These are phyloP conservation scores for Blastobasis adustella DNA, from an alignment of 2,888 invertebrate genomes.

Conservation along the genomic window DNA sequence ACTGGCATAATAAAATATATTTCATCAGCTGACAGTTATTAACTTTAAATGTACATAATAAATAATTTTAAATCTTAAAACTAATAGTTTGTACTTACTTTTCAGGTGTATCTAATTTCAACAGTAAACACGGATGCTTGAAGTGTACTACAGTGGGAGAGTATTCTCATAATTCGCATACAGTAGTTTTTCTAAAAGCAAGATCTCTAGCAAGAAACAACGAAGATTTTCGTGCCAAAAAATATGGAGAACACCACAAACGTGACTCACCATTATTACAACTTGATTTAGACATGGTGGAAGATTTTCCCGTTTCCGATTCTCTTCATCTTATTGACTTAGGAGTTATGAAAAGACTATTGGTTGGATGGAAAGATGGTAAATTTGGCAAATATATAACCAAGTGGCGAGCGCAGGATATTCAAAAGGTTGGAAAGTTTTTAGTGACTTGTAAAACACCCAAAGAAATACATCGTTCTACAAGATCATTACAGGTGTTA, in stretches of 20 bases:
- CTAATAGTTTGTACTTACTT: slow-evolving; percentile 1
- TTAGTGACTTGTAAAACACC: slow-evolving; percentile 2
- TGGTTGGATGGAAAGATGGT: slow-evolving; percentile 17
- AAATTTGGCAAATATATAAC: slow-evolving; percentile 14
- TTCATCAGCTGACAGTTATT: no score
- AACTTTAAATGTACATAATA: background rate
- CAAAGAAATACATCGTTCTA: slow-evolving; percentile 6
- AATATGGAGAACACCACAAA: slow-evolving; percentile 19
- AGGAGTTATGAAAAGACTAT: slow-evolving; percentile 18
- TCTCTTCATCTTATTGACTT: slow-evolving; percentile 21
- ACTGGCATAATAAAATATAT: no score
- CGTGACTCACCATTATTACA: slow-evolving; percentile 14
- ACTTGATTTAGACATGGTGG: slow-evolving; percentile 19
- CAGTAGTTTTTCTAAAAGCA: slow-evolving; percentile 6
- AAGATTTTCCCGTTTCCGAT: slow-evolving; percentile 20
- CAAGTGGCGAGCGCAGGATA: slow-evolving; percentile 14
- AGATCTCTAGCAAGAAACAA: slow-evolving; percentile 11
- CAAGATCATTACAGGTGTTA: slow-evolving; percentile 4
- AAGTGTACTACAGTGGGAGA: slow-evolving; percentile 9
- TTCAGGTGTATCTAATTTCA: slow-evolving; percentile 11
- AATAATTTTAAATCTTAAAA: background rate
- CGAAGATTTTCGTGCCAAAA: slow-evolving; percentile 17
- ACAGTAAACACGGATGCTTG: slow-evolving; percentile 10
- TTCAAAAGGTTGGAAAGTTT: slow-evolving; percentile 9
- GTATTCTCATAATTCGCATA: slow-evolving; percentile 9